Evolutionary conservation across 1,140 invertebrate species (phyloP), one percentile per base, ranked within the genome.

Genomic region (Teleogryllus occipitalis): DNA sequence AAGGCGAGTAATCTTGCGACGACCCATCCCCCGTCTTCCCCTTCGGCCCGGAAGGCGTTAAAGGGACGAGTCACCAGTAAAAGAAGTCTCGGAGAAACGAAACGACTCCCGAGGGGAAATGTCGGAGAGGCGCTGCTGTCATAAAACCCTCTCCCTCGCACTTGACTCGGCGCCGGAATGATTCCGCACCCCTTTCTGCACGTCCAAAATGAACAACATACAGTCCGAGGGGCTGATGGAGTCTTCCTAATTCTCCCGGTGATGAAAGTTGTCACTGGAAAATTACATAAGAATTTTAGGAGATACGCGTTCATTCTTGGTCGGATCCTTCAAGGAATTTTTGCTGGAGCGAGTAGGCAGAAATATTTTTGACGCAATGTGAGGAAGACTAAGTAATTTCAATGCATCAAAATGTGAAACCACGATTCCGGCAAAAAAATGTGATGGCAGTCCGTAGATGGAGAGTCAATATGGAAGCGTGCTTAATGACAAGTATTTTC

Each of bases 51-150:
- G 27, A 39, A 14, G 54, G 54, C 54, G 54, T 65, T 65, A 65
- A 65, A 65, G 54, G 54, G 54, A 65, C 54, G 54, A 65, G 54
- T 65, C 54, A 65, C 54, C 54, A 65, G 54, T 65, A 65, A 65
- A 65, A 65, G 54, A 65, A 65, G 54, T 65, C 54, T 18, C 18
- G 54, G 54, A 65, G 54, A 65, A 7, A 65, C 54, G 54, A 65
- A 65, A 65, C 18, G 54, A 7, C 54, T 65, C 54, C 54, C 10
- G 10, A 14, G 54, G 54, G 54, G 7, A 65, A 7, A 3, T 65
- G 10, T 14, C 54, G 54, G 54, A 18, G 54, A 65, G 54, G 54
- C 10, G 54, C 18, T 0, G 3, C 2, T 18, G 27, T 18, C 54
- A 18, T 65, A 65, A 65, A 65, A 65, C 10, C 54, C 10, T 7